Evolutionary conservation across 2,888 invertebrate species (phyloP).

Genomic region (Eulithis prunata): DNA sequence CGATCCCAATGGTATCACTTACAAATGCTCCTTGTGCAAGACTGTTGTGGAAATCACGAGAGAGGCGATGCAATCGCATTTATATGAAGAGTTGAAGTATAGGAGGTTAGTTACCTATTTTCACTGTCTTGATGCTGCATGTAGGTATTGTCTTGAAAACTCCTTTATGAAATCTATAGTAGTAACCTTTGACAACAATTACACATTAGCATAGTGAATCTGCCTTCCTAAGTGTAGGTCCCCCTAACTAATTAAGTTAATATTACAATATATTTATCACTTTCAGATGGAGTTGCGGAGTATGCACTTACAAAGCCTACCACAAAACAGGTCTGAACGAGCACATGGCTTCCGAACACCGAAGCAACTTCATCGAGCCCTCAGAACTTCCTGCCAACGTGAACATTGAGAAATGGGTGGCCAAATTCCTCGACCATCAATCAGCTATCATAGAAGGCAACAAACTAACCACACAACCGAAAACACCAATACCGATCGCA

Average conservation of each 20-base stretch:
- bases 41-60: slow-evolving; percentile 82
- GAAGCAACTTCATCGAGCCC: slow-evolving; percentile 57
- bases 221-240: too few species aligned
- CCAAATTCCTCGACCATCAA: slow-evolving; percentile 63
- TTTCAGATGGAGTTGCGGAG: slow-evolving; percentile 84
- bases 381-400: slow-evolving; percentile 69
- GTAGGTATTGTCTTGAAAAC: too few species aligned
- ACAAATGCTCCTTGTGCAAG: slow-evolving; percentile 86
- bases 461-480: slow-evolving; percentile 57
- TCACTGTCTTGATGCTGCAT: too few species aligned
- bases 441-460: slow-evolving; percentile 54
- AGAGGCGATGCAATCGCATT: slow-evolving; percentile 86
- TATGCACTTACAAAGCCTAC: slow-evolving; percentile 84
- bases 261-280: slow-evolving; percentile 8
- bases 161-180: too few species aligned
- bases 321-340: slow-evolving; percentile 80
- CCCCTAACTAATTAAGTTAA: too few species aligned
- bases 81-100: slow-evolving; percentile 87
- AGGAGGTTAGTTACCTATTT: slow-evolving; percentile 79
- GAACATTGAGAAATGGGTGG: slow-evolving; percentile 83
- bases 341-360: slow-evolving; percentile 81
- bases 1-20: slow-evolving; percentile 81
- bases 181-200: too few species aligned
- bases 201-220: too few species aligned
- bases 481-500: slow-evolving; percentile 44